These are phyloP conservation scores for Oryzias melastigma DNA, from an alignment of 2,113 vertebrate genomes.

Conservation along the genomic window DNA sequence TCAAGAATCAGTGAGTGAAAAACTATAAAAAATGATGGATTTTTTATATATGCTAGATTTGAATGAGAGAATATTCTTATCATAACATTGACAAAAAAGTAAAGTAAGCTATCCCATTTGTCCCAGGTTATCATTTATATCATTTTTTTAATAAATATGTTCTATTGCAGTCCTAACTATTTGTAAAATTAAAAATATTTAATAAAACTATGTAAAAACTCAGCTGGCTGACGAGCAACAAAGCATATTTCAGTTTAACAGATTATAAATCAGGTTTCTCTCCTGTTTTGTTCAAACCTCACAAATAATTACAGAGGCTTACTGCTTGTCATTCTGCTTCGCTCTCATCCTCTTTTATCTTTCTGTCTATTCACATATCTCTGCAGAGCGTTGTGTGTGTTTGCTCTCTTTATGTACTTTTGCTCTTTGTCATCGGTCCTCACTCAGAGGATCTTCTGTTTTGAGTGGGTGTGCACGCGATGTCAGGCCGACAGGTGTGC, in stretches of 20 bases:
- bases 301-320: conserved; percentile 41
- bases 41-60: no score
- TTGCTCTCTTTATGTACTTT: conserved; percentile 16
- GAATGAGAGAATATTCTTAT: no score
- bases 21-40: no score
- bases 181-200: no score
- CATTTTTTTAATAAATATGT: no score
- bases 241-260: background rate
- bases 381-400: conserved; percentile 25
- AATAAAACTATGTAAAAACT: no score
- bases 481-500: conserved; percentile 44
- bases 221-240: background rate
- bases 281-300: conserved; percentile 31
- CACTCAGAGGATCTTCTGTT: conserved; percentile 10
- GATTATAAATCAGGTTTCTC: conserved; percentile 25
- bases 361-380: conserved; percentile 32
- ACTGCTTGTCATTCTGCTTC: conserved; percentile 22
- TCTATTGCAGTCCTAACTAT: no score
- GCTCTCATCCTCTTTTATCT: conserved; percentile 25
- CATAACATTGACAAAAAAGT: no score
- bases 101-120: no score
- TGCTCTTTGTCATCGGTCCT: background rate
- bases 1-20: no score
- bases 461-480: conserved; percentile 11
- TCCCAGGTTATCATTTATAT: no score